phyloP scores from a whole-genome alignment of 2,797 vertebrate species.

The Muscicapa comitata region DNA sequence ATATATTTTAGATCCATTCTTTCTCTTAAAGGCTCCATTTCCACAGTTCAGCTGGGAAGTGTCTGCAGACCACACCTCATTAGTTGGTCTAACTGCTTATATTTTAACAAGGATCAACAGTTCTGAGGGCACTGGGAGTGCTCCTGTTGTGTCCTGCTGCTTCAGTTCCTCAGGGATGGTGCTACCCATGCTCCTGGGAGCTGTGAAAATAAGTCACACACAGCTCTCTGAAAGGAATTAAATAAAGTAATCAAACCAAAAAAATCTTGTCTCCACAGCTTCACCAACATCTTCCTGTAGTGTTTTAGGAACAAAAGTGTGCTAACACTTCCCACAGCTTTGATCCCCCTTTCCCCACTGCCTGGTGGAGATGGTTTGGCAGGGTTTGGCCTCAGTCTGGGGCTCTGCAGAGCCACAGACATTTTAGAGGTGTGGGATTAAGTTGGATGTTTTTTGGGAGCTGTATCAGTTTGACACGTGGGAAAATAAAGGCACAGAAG shows the following conservation, averaged over 20 bases:
- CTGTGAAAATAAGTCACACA: background rate
- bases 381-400: background rate
- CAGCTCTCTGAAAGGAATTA: background rate
- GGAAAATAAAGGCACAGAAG: background rate
- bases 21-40: background rate
- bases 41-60: background rate
- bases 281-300: background rate
- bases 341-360: background rate
- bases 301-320: background rate
- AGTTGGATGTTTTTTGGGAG: accelerated
- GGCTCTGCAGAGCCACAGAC: background rate
- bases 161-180: background rate
- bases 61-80: background rate
- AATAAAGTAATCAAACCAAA: background rate
- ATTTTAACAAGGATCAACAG: accelerated
- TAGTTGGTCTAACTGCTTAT: accelerated
- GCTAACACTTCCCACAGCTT: background rate
- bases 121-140: background rate
- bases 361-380: background rate
- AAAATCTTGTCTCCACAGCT: background rate
- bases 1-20: accelerated
- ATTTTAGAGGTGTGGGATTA: background rate
- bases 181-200: background rate
- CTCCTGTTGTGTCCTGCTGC: background rate
- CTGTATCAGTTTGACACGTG: accelerated